Percentiles rank a stretch among this genome's conserved stretches.
These are phyloP conservation scores for Zootermopsis nevadensis DNA, from an alignment of 2,888 invertebrate genomes.

Conservation along the genomic window DNA sequence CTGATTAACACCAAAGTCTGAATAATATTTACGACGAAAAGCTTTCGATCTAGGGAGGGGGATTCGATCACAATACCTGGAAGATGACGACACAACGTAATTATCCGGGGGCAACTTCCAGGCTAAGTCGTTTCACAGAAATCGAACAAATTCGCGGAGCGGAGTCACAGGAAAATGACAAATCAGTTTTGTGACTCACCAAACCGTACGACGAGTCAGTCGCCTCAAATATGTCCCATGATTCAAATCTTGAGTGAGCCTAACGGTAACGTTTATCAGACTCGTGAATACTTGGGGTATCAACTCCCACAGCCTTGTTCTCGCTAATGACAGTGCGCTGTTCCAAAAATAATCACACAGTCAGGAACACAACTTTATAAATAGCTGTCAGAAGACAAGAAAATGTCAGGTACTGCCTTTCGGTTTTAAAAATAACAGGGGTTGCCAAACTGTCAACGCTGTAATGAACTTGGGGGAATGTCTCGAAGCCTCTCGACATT, in stretches of 20 bases:
- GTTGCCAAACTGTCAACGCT: not conserved
- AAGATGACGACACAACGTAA: too few species aligned
- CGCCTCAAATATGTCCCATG: constrained; percentile 12
- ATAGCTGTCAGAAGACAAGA: constrained; percentile 10
- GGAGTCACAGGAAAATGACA: not conserved
- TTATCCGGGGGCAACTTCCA: too few species aligned
- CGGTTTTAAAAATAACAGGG: not conserved
- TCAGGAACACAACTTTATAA: constrained; percentile 7
- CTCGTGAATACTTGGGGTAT: not conserved
- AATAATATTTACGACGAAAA: too few species aligned
- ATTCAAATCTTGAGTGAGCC: not conserved
- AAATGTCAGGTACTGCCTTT: not conserved
- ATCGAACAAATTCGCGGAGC: not conserved
- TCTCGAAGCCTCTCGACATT: not conserved
- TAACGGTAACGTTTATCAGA: not conserved
- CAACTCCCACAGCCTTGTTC: not conserved
- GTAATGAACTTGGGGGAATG: not conserved
- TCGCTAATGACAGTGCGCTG: constrained; percentile 2
- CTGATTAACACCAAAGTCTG: too few species aligned
- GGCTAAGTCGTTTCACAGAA: not conserved
- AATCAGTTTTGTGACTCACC: too few species aligned
- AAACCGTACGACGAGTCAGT: not conserved
- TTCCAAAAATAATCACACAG: not conserved
- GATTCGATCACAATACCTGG: too few species aligned
- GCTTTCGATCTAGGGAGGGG: too few species aligned